phyloP scores from a whole-genome alignment of 2,113 vertebrate species.

The Orientallactaga bullata region DNA sequence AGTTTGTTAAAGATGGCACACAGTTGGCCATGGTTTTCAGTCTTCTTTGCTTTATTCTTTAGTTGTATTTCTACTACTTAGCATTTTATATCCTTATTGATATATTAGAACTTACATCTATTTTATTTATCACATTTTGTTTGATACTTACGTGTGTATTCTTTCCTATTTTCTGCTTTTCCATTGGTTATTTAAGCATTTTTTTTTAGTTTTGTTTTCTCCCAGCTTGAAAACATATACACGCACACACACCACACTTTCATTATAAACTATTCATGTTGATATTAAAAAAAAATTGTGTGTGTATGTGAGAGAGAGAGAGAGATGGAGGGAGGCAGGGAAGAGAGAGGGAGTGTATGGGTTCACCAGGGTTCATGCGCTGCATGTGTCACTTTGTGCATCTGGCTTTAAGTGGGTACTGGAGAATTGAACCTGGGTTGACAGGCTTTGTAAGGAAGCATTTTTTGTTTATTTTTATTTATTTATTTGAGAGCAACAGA shows the following conservation, averaged over 20 bases:
- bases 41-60: background rate
- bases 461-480: no score
- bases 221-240: background rate
- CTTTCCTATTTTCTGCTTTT: no score
- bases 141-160: background rate
- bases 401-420: no score
- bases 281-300: no score
- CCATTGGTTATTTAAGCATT: background rate
- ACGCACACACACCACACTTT: rapidly evolving
- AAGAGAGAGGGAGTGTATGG: no score
- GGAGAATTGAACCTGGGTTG: no score
- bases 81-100: slow-evolving; percentile 9
- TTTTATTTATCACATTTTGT: slow-evolving; percentile 4
- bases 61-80: slow-evolving; percentile 18
- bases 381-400: no score
- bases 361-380: no score
- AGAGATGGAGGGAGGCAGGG: no score
- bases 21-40: background rate
- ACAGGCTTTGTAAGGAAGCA: no score
- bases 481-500: no score
- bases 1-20: background rate
- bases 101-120: background rate
- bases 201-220: background rate
- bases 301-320: no score
- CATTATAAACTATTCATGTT: background rate